Evolutionary conservation across 2,888 invertebrate species (phyloP), one percentile per base, ranked within the genome.

Genomic region (Muscina levida): DNA sequence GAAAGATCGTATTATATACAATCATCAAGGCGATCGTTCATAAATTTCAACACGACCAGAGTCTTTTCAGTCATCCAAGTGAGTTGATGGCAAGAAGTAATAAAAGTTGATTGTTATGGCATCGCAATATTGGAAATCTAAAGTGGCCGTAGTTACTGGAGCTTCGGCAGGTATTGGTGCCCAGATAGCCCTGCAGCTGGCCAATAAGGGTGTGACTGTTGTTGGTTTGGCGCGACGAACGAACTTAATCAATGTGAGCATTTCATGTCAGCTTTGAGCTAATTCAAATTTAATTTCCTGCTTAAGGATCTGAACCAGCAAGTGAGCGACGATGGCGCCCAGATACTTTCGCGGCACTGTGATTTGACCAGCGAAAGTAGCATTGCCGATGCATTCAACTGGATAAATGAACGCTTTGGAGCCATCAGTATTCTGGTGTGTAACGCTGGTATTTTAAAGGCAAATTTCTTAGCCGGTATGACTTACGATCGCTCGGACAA

Each of bases 141-240:
- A 90, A 79, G 87, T 91, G 72, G 90, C 90, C 5, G 86, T 91
- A 51, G 88, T 91, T 42, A 91, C 91, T 0, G 92, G 92, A 26
- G 91, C 91, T 37, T 91, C 91, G 79, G 87, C 87, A 13, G 91
- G 91, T 19, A 91, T 92, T 37, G 91, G 92, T 22, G 91, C 91
- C 0, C 87, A 87, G 74, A 88, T 90, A 13, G 88, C 91, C 5
- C 75, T 89, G 22, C 84, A 85, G 17, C 82, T 92, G 68, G 91
- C 91, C 19, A 89, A 90, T 83, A 86, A 88, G 10, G 92, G 92
- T 10, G 86, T 93, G 88, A 88, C 88, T 59, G 92, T 93, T 0
- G 89, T 93, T 2, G 93, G 92, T 1, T 88, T 92, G 74, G 92
- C 92, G 2, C 87, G 93, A 71, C 91, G 92, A 39, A 85, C 87